Percentiles rank a stretch among this genome's conserved stretches.
Conservation (phyloP, 2,797 vertebrate genomes). For the Spea hammondii region DNA sequence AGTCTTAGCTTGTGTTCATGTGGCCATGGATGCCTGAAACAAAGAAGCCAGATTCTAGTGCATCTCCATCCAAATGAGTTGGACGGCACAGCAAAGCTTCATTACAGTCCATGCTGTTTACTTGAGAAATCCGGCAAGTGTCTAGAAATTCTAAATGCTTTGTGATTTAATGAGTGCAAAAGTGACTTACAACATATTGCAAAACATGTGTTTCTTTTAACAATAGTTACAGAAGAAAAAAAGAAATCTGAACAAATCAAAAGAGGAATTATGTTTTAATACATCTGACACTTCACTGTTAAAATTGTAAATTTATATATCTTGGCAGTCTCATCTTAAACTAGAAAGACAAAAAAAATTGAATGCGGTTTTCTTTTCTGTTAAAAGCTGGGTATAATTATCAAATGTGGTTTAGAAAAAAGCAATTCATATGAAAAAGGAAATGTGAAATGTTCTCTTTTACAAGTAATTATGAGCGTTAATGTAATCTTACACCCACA, state of each 20-base stretch:
- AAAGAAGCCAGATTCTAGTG: constrained; percentile 14
- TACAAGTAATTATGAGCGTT: constrained; percentile 43
- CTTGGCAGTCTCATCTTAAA: constrained; percentile 51
- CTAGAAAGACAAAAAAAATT: constrained; percentile 37
- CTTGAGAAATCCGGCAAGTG: constrained; percentile 36
- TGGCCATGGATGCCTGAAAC: constrained; percentile 20
- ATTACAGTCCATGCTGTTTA: constrained; percentile 37
- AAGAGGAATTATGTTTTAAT: constrained; percentile 56
- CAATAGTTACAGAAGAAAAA: constrained; percentile 39
- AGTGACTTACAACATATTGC: constrained; percentile 55
- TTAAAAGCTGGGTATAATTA: constrained; percentile 53
- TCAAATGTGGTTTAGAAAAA: constrained; percentile 41
- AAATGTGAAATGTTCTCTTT: constrained; percentile 40
- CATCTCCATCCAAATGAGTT: constrained; percentile 37
- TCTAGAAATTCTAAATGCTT: constrained; percentile 50
- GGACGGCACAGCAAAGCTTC: constrained; percentile 15
- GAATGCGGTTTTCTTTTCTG: constrained; percentile 36
- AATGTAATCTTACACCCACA: constrained; percentile 43
- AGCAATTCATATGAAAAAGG: constrained; percentile 43
- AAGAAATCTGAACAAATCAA: constrained; percentile 52
- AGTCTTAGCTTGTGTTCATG: constrained; percentile 6
- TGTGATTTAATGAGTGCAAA: constrained; percentile 52
- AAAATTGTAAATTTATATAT: constrained; percentile 45
- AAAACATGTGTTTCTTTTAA: constrained; percentile 55
- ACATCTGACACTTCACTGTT: constrained; percentile 45